Conservation (phyloP, 2,888 invertebrate genomes). For the Tetramorium bicarinatum region DNA sequence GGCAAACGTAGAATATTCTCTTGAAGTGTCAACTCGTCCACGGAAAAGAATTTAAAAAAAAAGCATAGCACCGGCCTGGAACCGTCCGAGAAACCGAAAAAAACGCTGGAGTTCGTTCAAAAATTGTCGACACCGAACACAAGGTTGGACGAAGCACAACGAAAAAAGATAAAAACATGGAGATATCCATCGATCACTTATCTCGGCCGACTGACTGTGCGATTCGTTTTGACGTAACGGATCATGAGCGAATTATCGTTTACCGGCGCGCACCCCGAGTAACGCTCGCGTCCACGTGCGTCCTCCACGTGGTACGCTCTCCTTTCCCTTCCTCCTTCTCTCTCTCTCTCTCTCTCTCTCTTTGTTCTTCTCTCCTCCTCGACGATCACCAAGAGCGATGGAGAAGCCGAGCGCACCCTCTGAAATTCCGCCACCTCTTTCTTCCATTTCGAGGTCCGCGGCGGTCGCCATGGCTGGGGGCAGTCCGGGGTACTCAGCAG, state of each 20-base stretch:
- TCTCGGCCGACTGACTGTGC: not conserved
- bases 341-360: no score
- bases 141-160: not conserved
- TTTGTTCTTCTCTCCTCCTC: not conserved
- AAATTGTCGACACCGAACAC: not conserved
- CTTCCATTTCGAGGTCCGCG: slow-evolving; percentile 51
- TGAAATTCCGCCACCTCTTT: slow-evolving; percentile 52
- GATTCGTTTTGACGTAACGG: slow-evolving; percentile 34
- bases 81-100: not conserved
- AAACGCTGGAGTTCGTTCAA: not conserved
- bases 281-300: slow-evolving; percentile 71
- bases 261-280: slow-evolving; percentile 36
- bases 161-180: not conserved
- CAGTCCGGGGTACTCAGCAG: slow-evolving; percentile 18
- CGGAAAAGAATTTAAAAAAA: not conserved
- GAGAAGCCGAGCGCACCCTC: slow-evolving; percentile 22
- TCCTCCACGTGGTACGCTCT: slow-evolving; percentile 73
- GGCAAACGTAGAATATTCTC: not conserved
- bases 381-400: slow-evolving; percentile 26
- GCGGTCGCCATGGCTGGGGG: slow-evolving; percentile 19
- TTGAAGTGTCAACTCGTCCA: not conserved
- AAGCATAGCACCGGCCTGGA: not conserved
- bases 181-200: slow-evolving; percentile 6
- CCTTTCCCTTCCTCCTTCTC: not conserved
- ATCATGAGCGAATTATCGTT: slow-evolving; percentile 14